These are phyloP conservation scores for Meandrina meandrites DNA, from an alignment of 92 coral and sea anemone species.

Conservation along the genomic window DNA sequence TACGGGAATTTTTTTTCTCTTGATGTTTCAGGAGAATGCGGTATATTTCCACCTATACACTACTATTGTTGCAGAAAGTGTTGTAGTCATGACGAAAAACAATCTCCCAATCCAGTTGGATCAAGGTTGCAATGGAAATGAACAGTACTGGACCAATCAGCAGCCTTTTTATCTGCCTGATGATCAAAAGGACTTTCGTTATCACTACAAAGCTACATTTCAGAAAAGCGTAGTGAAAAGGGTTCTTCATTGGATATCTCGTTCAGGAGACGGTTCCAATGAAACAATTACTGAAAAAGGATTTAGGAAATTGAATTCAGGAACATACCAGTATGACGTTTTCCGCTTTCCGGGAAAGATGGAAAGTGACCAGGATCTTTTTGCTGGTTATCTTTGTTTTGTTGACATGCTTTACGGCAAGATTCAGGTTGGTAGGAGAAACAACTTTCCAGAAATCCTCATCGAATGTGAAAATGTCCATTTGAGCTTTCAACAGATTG, in stretches of 20 bases:
- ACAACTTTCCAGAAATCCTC: constrained; percentile 5
- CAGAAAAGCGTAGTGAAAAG: not conserved
- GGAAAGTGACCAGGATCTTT: not conserved
- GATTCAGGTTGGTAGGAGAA: not conserved
- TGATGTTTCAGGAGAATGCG: not conserved
- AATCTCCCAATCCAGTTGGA: not conserved
- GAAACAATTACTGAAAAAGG: not conserved
- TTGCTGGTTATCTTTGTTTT: constrained; percentile 11
- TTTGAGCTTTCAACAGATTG: not conserved
- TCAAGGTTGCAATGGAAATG: not conserved
- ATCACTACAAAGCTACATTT: constrained; percentile 6
- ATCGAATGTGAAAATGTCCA: constrained; percentile 31
- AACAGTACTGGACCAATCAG: constrained; percentile 1
- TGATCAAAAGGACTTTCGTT: not conserved
- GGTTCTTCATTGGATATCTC: not conserved
- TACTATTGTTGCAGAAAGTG: not conserved
- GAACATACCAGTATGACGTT: constrained; percentile 45
- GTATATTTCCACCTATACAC: not conserved
- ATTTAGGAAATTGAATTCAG: not conserved
- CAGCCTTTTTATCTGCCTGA: not conserved
- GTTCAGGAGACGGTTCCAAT: not conserved
- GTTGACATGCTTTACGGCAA: constrained; percentile 1
- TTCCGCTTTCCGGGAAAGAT: constrained; percentile 33
- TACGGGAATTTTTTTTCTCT: not conserved
- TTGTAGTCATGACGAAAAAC: not conserved